phyloP scores from a whole-genome alignment of 2,113 vertebrate genomes.

The Lethenteron camtschaticum region DNA sequence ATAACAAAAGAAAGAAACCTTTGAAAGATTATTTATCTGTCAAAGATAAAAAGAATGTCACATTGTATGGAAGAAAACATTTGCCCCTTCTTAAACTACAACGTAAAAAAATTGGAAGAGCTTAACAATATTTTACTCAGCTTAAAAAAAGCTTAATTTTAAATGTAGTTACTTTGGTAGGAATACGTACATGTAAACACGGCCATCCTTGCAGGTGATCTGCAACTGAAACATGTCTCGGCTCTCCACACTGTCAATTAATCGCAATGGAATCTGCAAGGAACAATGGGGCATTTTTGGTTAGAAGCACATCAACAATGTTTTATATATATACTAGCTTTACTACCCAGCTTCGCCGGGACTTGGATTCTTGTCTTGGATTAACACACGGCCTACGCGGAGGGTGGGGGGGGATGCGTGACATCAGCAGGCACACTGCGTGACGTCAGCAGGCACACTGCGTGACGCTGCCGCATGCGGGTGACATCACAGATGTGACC shows the following conservation, averaged over 20 bases:
- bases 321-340: too few species aligned
- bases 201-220: conserved; percentile 91
- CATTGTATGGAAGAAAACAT: neutral
- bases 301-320: too few species aligned
- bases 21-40: neutral
- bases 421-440: too few species aligned
- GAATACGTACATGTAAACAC: neutral
- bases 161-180: neutral
- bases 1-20: too few species aligned
- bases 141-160: neutral
- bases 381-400: too few species aligned
- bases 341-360: too few species aligned
- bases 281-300: conserved; percentile 11
- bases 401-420: too few species aligned
- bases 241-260: conserved; percentile 85
- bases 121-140: too few species aligned
- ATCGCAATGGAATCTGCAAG: conserved; percentile 74
- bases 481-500: too few species aligned
- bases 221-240: conserved; percentile 98
- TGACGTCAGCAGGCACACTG: too few species aligned
- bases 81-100: neutral
- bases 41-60: neutral
- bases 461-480: too few species aligned
- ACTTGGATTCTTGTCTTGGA: too few species aligned
- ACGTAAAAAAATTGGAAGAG: neutral